phyloP scores from a whole-genome alignment of 2,888 invertebrate species.

The Mycalesis mineus region DNA sequence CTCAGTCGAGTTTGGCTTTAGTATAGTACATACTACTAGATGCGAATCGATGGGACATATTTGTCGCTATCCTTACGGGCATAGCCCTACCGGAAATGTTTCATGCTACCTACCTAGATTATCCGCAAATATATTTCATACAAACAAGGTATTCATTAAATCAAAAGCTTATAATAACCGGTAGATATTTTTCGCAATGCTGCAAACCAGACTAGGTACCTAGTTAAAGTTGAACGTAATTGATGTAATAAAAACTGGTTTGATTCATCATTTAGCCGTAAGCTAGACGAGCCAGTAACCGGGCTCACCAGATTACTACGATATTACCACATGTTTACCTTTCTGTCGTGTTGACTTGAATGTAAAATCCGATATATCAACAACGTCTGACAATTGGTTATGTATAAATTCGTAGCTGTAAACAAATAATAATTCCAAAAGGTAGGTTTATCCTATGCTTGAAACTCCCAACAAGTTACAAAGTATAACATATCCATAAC shows the following conservation, averaged over 20 bases:
- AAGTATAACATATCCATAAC: no score
- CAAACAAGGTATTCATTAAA: neutral
- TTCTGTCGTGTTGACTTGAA: neutral
- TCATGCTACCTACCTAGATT: no score
- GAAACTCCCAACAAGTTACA: no score
- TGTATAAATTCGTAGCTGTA: no score
- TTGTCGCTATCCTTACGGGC: no score
- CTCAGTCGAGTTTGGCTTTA: no score
- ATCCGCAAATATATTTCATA: no score
- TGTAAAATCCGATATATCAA: neutral
- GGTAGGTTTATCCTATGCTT: no score
- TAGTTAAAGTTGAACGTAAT: slow-evolving; percentile 54
- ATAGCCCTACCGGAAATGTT: no score
- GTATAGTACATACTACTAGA: no score
- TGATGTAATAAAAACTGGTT: slow-evolving; percentile 61
- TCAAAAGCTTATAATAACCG: neutral
- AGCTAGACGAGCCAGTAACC: slow-evolving; percentile 14
- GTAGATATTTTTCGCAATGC: slow-evolving; percentile 3
- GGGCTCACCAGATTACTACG: neutral
- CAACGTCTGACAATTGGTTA: neutral
- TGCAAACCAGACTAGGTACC: slow-evolving; percentile 23
- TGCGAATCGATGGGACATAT: no score
- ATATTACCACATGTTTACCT: neutral
- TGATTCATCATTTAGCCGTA: slow-evolving; percentile 30
- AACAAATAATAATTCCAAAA: no score